Evolutionary conservation across 1,140 invertebrate genomes (phyloP).

Genomic region (Drosophila punjabiensis): DNA sequence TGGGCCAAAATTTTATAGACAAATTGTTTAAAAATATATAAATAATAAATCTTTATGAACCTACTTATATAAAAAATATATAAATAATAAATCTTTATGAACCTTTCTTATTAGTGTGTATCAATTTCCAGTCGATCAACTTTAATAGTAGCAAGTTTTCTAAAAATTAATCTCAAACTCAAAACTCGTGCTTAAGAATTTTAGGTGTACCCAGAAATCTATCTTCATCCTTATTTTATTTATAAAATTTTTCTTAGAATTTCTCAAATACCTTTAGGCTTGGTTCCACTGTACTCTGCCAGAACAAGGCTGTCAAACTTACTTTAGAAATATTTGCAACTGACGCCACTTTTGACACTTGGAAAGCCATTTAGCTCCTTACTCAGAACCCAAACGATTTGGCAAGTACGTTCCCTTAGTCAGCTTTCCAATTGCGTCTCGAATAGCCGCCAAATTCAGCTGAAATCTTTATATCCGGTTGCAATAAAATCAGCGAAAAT

Average conservation of each 20-base stretch:
- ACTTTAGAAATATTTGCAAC: constrained; percentile 12
- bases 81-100: too few relatives aligned
- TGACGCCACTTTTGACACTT: constrained; percentile 10
- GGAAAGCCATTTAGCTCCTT: constrained; percentile 19
- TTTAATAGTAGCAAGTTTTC: too few relatives aligned
- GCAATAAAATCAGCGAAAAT: constrained; percentile 63
- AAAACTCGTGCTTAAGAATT: background rate
- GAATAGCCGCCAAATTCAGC: constrained; percentile 27
- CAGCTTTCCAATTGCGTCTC: constrained; percentile 12
- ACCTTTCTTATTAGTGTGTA: too few relatives aligned
- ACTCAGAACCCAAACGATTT: constrained; percentile 18
- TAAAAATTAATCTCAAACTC: too few relatives aligned
- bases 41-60: too few relatives aligned
- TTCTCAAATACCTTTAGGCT: background rate
- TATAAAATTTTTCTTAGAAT: background rate
- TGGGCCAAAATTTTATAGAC: background rate
- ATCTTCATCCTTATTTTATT: background rate
- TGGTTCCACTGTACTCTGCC: constrained; percentile 1
- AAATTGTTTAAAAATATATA: too few relatives aligned
- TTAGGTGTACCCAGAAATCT: background rate
- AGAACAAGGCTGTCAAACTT: constrained; percentile 3
- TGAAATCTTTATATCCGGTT: constrained; percentile 46
- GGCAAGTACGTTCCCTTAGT: constrained; percentile 11
- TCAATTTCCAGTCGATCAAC: too few relatives aligned
- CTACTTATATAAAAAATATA: too few relatives aligned